Evolutionary conservation across 1,140 invertebrate species (phyloP), one percentile per base, ranked within the genome.

Genomic region (Lutraria rhynchaena): DNA sequence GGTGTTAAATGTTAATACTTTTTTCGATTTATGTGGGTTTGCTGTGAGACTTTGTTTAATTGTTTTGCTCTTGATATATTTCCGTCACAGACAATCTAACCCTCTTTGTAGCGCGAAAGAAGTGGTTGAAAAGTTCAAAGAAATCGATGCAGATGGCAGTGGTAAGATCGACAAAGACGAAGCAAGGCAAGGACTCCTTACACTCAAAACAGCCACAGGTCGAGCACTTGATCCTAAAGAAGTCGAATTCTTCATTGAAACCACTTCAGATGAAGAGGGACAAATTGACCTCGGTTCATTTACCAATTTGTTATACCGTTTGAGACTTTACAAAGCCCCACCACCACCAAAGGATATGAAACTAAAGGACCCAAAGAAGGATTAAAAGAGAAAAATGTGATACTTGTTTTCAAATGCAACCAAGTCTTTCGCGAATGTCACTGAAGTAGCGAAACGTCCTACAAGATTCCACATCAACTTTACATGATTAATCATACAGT

Each of bases 181-280:
- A 49, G 86, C 86, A 0, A 73, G 70, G 24, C 67, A 78, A 9
- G 87, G 83, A 15, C 81, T 89, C 55, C 75, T 81, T 44, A 71
- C 70, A 7, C 55, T 89, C n/a, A 87, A 88, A 51, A 89, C 88
- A 7, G 84, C 81, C 4, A 85, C 86, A 7, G 88, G 87, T 5
- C 71, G 86, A 19, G 35, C 76, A 15, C 77, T 88, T 44, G 85
- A 87, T 57, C 86, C 88, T 24, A 87, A 87, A 63, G 90, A 91
- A 80, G 85, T 91, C 5, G 89, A 90, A 22, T 89, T 91, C 75
- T 91, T 91, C 78, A 76, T 91, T 46, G 85, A 89, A 55, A 90
- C 89, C 9, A 87, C 89, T 11, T 83, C 84, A 1, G 87, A 86
- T 37, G 87, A 89, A 0, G 78, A 87, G 31, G 87, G 87, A 0